These are phyloP conservation scores for Athetis lepigone DNA, from an alignment of 2,888 invertebrate species.

Conservation along the genomic window DNA sequence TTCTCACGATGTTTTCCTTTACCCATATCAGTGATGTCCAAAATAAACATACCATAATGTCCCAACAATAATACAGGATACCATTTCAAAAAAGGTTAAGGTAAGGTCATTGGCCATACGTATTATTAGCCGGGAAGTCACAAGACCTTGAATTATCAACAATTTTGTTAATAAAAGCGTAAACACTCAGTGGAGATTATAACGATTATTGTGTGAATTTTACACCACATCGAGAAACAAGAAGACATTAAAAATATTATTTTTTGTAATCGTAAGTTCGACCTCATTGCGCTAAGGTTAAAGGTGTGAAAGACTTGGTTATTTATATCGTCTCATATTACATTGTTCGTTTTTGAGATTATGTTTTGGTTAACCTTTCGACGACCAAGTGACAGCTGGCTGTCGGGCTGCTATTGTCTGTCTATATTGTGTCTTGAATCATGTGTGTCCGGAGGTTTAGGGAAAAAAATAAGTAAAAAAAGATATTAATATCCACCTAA, in stretches of 20 bases:
- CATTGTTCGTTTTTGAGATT: conserved; percentile 42
- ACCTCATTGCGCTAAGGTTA: conserved; percentile 59
- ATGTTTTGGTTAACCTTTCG: not conserved
- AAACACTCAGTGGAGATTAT: conserved; percentile 44
- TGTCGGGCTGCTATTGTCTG: too few relatives aligned
- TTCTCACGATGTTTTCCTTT: too few relatives aligned
- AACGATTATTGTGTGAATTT: conserved; percentile 59
- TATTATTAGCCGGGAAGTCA: conserved; percentile 22
- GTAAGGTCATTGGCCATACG: conserved; percentile 13
- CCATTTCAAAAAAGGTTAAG: conserved; percentile 28
- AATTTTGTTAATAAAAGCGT: conserved; percentile 56
- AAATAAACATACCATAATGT: too few relatives aligned
- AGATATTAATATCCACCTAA: too few relatives aligned
- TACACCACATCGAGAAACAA: conserved; percentile 26
- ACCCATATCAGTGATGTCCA: too few relatives aligned
- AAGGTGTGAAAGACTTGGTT: conserved; percentile 46
- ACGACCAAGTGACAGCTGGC: too few relatives aligned
- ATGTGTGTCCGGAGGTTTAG: too few relatives aligned
- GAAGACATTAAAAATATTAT: conserved; percentile 39
- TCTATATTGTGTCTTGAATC: too few relatives aligned
- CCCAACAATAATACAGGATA: not conserved
- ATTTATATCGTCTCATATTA: conserved; percentile 48
- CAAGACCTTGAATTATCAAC: conserved; percentile 44
- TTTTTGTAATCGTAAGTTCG: conserved; percentile 47
- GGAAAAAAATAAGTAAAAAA: too few relatives aligned